phyloP scores from a whole-genome alignment of 1,140 invertebrate genomes.

The Sycophaga agraensis region DNA sequence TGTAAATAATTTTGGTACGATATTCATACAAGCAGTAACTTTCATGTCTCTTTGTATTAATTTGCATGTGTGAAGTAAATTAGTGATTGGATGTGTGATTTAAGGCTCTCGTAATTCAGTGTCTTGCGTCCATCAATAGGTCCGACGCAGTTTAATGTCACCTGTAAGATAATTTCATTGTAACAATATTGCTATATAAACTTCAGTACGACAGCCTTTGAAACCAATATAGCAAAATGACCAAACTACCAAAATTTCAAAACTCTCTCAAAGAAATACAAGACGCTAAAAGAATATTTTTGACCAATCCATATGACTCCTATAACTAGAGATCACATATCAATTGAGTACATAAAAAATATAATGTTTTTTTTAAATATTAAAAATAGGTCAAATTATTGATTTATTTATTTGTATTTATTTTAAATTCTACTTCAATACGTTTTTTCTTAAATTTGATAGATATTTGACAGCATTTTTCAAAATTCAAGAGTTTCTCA shows the following conservation, averaged over 20 bases:
- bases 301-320: constrained; percentile 23
- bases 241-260: constrained; percentile 21
- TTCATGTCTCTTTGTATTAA: constrained; percentile 39
- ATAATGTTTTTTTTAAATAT: background rate
- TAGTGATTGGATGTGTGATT: constrained; percentile 37
- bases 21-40: constrained; percentile 22
- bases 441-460: too few relatives aligned
- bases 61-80: constrained; percentile 38
- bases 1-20: constrained; percentile 26
- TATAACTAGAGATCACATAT: constrained; percentile 25
- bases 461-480: background rate
- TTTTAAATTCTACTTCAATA: background rate
- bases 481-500: constrained; percentile 29
- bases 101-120: constrained; percentile 31
- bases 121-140: constrained; percentile 22
- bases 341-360: constrained; percentile 18
- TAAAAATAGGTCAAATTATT: too few relatives aligned
- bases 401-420: too few relatives aligned
- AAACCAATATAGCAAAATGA: constrained; percentile 18
- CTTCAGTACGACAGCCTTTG: constrained; percentile 22
- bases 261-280: constrained; percentile 1
- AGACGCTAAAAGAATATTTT: constrained; percentile 24
- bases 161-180: constrained; percentile 25
- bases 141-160: constrained; percentile 24
- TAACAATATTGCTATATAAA: constrained; percentile 13